Conservation (phyloP, 2,797 vertebrate species). For the Hyperoplus immaculatus region DNA sequence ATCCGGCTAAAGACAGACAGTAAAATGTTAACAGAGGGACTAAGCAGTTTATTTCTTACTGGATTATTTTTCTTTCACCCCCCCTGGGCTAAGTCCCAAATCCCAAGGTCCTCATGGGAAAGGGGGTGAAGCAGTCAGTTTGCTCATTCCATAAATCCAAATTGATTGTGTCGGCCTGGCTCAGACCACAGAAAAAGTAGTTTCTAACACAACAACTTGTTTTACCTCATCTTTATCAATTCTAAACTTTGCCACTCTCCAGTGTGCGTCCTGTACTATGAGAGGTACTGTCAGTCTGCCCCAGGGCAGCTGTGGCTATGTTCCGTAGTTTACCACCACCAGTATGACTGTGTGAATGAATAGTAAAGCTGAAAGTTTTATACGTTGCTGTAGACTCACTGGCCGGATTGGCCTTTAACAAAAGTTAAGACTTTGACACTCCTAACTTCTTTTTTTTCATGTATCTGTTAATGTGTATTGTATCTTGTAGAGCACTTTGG, state of each 20-base stretch:
- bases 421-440: too few species aligned
- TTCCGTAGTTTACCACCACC: too few species aligned
- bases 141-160: conserved; percentile 28
- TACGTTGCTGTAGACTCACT: too few species aligned
- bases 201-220: background rate
- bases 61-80: conserved; percentile 46
- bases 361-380: too few species aligned
- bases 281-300: background rate
- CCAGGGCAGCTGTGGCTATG: too few species aligned
- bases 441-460: too few species aligned
- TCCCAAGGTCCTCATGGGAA: conserved; percentile 10
- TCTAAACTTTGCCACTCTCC: background rate
- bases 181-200: background rate
- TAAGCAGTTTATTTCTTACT: conserved; percentile 52
- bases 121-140: conserved; percentile 22
- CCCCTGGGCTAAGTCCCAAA: conserved; percentile 18
- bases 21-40: conserved; percentile 45
- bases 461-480: too few species aligned
- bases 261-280: background rate
- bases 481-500: too few species aligned
- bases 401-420: too few species aligned
- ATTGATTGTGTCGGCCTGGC: conserved; percentile 1
- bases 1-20: conserved; percentile 29
- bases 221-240: background rate
- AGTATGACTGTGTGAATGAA: too few species aligned